phyloP scores from a whole-genome alignment of 2,113 vertebrate genomes.

The Alectura lathami region DNA sequence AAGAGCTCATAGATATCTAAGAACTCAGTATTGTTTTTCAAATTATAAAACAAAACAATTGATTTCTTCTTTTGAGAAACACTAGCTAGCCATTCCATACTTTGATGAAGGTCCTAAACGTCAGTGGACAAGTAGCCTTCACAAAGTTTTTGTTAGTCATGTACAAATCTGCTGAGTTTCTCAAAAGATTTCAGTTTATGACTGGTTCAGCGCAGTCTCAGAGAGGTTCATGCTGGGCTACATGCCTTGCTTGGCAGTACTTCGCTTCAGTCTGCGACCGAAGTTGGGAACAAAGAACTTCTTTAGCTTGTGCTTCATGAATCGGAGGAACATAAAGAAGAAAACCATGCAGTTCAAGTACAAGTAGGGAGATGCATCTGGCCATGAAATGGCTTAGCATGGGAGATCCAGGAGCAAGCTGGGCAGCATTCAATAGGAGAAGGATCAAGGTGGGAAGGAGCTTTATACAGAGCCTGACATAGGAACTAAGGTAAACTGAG shows the following conservation, averaged over 20 bases:
- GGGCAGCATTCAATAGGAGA: not conserved
- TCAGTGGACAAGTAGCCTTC: not conserved
- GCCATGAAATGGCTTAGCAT: not conserved
- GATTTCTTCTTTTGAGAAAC: not conserved
- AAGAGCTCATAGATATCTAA: not conserved
- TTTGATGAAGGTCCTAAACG: not conserved
- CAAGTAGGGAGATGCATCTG: not conserved
- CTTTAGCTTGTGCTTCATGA: not conserved
- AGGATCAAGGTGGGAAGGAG: not conserved
- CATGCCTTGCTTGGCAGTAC: not conserved
- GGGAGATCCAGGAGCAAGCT: not conserved
- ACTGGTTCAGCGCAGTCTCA: not conserved
- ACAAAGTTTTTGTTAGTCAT: not conserved
- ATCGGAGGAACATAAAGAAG: not conserved
- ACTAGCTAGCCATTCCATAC: not conserved
- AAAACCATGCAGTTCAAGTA: not conserved
- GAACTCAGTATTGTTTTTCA: not conserved
- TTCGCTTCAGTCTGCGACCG: not conserved
- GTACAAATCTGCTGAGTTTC: not conserved
- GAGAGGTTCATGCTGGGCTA: no score
- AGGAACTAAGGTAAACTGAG: not conserved
- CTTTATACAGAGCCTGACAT: not conserved
- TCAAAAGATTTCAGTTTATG: not conserved
- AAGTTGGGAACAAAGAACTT: not conserved
- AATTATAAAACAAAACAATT: not conserved